These are phyloP conservation scores for Pseudachorutes palmiensis DNA, from an alignment of 1,140 invertebrate species.

Conservation along the genomic window DNA sequence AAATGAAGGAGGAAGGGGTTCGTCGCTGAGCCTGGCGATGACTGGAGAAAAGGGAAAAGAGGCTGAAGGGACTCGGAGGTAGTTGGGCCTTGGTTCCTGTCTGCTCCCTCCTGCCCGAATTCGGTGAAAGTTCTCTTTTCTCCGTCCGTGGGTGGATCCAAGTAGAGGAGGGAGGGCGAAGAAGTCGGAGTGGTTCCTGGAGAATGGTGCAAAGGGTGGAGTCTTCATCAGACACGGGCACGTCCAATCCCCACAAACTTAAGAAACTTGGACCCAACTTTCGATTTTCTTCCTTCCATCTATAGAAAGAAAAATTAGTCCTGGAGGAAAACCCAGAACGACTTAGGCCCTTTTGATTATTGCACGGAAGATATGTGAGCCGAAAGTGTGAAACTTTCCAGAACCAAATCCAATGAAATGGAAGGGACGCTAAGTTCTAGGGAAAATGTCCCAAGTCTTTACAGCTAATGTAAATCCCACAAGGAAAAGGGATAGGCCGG, in stretches of 20 bases:
- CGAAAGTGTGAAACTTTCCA: background rate
- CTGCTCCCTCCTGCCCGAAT: background rate
- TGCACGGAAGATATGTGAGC: background rate
- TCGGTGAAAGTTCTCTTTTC: background rate
- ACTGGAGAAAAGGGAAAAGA: conserved; percentile 6
- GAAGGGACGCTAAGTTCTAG: background rate
- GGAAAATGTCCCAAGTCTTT: background rate
- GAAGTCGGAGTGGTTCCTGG: conserved; percentile 17
- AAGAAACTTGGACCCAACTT: background rate
- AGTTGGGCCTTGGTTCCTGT: background rate
- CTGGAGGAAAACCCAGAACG: background rate
- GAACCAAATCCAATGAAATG: background rate
- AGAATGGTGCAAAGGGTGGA: conserved; percentile 36
- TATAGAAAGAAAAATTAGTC: background rate
- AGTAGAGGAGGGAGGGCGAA: conserved; percentile 16
- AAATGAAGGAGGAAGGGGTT: background rate
- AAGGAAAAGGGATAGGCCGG: background rate
- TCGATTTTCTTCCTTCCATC: background rate
- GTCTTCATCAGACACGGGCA: background rate
- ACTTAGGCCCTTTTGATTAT: background rate
- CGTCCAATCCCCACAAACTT: background rate
- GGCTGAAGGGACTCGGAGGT: background rate
- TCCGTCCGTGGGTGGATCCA: conserved; percentile 19
- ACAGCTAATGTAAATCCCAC: background rate
- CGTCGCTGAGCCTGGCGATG: background rate